A percentile compares a stretch with the other conserved stretches of the same genome.
These are phyloP conservation scores for Drosophila biarmipes DNA, from an alignment of 1,140 invertebrate species.

Conservation along the genomic window DNA sequence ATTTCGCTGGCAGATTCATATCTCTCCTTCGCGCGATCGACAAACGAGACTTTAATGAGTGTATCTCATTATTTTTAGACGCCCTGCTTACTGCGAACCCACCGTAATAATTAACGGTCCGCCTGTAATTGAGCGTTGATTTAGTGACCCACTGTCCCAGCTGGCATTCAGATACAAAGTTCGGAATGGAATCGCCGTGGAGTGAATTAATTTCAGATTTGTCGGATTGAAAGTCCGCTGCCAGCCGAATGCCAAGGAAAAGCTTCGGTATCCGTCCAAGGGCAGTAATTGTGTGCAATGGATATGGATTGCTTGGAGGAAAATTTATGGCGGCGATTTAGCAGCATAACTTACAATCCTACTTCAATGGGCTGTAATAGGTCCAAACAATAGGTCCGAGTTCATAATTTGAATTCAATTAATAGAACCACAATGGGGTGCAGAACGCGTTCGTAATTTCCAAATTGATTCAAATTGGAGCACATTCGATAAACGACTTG, in stretches of 20 bases:
- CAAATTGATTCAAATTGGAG: conserved; percentile 24
- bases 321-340: conserved; percentile 41
- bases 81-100: conserved; percentile 47
- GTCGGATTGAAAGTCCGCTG: conserved; percentile 47
- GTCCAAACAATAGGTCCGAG: conserved; percentile 1
- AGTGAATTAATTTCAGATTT: conserved; percentile 53
- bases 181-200: conserved; percentile 20
- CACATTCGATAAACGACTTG: conserved; percentile 29
- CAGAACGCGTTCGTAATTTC: conserved; percentile 4
- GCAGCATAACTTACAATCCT: conserved; percentile 28
- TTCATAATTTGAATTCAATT: conserved; percentile 16
- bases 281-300: conserved; percentile 48
- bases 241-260: conserved; percentile 50
- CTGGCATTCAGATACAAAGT: conserved; percentile 46
- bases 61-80: conserved; percentile 56
- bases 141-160: conserved; percentile 47
- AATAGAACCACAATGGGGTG: conserved; percentile 9
- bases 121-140: conserved; percentile 64
- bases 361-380: conserved; percentile 5
- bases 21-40: conserved; percentile 34
- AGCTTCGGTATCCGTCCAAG: conserved; percentile 40
- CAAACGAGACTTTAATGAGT: conserved; percentile 55
- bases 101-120: conserved; percentile 68
- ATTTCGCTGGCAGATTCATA: conserved; percentile 16
- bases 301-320: conserved; percentile 34